Conservation (phyloP, 2,888 invertebrate species). For the Drosophila robusta region DNA sequence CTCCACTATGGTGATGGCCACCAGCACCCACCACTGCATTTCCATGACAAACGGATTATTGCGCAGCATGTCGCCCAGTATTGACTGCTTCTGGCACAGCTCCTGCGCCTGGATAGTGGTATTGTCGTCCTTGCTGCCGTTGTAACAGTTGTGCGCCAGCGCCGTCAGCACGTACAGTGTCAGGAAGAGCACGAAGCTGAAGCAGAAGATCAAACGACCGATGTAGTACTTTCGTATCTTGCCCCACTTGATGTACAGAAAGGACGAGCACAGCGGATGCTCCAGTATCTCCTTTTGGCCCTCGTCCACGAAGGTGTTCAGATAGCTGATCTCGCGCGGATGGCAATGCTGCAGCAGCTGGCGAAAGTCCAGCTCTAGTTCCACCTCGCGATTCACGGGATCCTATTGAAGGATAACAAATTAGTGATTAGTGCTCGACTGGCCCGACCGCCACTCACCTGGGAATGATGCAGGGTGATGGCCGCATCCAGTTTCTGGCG, state of each 20-base stretch:
- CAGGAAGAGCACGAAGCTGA: conserved; percentile 92
- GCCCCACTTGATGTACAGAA: conserved; percentile 95
- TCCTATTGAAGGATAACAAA: conserved; percentile 82
- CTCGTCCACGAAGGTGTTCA: conserved; percentile 94
- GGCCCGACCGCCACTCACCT: conserved; percentile 77
- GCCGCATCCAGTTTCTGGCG: conserved; percentile 93
- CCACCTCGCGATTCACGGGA: conserved; percentile 91
- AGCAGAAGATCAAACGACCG: conserved; percentile 91
- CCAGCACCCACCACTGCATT: conserved; percentile 93
- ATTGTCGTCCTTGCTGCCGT: conserved; percentile 91
- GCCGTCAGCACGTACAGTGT: conserved; percentile 93
- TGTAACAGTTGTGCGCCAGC: conserved; percentile 93
- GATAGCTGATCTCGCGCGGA: conserved; percentile 93
- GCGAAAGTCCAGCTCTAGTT: conserved; percentile 92
- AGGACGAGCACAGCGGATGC: conserved; percentile 95
- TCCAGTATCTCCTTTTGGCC: conserved; percentile 94
- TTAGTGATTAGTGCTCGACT: background rate
- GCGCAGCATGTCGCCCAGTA: conserved; percentile 90
- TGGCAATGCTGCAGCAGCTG: conserved; percentile 93
- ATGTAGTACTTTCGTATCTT: conserved; percentile 95
- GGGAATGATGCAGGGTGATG: conserved; percentile 91
- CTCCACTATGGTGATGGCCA: conserved; percentile 92
- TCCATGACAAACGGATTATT: conserved; percentile 92
- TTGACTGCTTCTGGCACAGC: conserved; percentile 91
- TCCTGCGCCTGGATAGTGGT: conserved; percentile 90